Base-by-base conservation (phyloP, 1,140 invertebrate species). In the Sycophila sp. region DNA sequence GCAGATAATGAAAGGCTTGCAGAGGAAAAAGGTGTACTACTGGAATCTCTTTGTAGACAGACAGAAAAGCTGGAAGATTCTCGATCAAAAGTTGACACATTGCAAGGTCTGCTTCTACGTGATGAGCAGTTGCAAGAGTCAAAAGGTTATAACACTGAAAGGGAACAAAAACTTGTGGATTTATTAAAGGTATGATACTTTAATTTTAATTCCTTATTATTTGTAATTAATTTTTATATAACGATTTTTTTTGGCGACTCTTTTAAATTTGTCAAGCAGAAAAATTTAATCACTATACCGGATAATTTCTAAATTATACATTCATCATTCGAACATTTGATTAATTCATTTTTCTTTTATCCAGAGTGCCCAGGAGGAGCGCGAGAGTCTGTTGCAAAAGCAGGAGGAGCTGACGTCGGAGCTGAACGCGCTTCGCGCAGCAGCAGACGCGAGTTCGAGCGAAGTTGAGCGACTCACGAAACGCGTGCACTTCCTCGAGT, bases 1-100 rank as follows among this genome's bases (percentile, higher is more conserved):
- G 89, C 91, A 4, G 94, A 96, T 80, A 97, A 97, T 83, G 93
- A 96, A 76, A 88, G 93, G 69, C 87, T 98, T 17, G 88, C 90
- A 34, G 94, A 96, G 75, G 96, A 98, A 85, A 97, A 97, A 83
- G 90, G 91, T 75, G 92, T 97, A 17, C 87, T 97, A 58, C 88
- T 97, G 28, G 94, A 97, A 80, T 96, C 95, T n/a, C 86, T 97
- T 2, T 96, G 94, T 80, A 89, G 94, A 15, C 96, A 97, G 84
- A 96, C 94, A 2, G 94, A 96, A 81, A 95, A 96, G 84, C 85
- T 97, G 0, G 94, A 96, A 81, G 94, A 96, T 76, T 91, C 92
- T 17, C 87, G 92, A 72, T 90, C 89, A 19, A 91, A 92, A 82
- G 90, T 92, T 36, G 89, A 89, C 70, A 93, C 92, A 2, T 82